Percentiles rank a stretch among this genome's conserved stretches.
These are phyloP conservation scores for Eristalinus sepulchralis DNA, from an alignment of 2,888 invertebrate species.

Conservation along the genomic window DNA sequence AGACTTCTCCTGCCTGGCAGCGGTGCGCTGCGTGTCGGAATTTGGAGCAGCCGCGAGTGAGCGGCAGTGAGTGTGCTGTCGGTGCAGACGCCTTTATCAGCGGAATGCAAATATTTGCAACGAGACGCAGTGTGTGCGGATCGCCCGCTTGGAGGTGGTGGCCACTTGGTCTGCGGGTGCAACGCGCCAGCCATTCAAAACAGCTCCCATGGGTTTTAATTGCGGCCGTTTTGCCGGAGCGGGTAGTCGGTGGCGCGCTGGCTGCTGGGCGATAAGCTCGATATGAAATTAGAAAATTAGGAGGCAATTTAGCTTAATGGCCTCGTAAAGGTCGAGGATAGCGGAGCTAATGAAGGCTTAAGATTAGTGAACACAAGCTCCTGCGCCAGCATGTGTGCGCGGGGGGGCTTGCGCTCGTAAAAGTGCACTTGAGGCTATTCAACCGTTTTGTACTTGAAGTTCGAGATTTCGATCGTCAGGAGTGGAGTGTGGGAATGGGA, in stretches of 20 bases:
- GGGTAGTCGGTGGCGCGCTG: neutral
- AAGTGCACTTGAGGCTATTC: neutral
- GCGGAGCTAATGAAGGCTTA: neutral
- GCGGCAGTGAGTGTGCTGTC: neutral
- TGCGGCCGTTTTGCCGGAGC: constrained; percentile 31
- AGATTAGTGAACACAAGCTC: neutral
- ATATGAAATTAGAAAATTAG: constrained; percentile 20
- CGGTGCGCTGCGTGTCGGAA: constrained; percentile 57
- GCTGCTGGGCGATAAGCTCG: constrained; percentile 16
- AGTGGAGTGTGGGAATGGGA: neutral
- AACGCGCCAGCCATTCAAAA: constrained; percentile 20
- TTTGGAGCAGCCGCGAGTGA: constrained; percentile 42
- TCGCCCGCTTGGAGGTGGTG: neutral
- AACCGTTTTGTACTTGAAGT: neutral
- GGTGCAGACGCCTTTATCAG: constrained; percentile 53
- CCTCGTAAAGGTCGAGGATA: neutral
- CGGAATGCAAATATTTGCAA: constrained; percentile 64
- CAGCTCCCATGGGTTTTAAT: constrained; percentile 42
- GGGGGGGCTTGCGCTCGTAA: neutral
- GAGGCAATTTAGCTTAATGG: constrained; percentile 1
- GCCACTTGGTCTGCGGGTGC: constrained; percentile 3
- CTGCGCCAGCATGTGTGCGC: neutral
- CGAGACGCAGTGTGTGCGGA: neutral
- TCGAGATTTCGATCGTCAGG: neutral
- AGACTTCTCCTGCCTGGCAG: neutral